Evolutionary conservation across 2,888 invertebrate species (phyloP).

Genomic region (Folsomia candida): DNA sequence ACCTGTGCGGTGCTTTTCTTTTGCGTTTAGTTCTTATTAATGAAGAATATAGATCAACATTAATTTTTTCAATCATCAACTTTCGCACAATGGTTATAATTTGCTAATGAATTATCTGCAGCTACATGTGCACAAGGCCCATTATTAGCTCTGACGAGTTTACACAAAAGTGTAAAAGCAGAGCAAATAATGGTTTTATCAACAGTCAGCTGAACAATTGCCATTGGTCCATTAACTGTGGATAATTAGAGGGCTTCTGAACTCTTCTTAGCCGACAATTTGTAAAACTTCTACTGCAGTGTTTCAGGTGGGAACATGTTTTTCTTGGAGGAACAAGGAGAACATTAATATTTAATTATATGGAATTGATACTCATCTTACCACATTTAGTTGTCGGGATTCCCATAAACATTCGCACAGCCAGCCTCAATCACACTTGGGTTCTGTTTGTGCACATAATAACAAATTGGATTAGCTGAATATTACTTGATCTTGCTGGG

Average conservation of each 20-base stretch:
- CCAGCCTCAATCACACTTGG: not conserved
- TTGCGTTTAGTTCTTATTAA: not conserved
- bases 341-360: conserved; percentile 5
- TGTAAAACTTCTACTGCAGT: not conserved
- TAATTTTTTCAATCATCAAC: too few species aligned
- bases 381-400: conserved; percentile 2
- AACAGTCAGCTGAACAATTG: conserved; percentile 1
- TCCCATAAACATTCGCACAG: conserved; percentile 1
- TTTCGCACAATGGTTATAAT: too few species aligned
- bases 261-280: not conserved
- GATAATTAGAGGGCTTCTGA: conserved; percentile 1
- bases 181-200: conserved; percentile 8
- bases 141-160: not conserved
- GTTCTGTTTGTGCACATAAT: not conserved
- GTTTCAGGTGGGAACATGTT: not conserved
- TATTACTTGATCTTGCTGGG: not conserved
- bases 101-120: too few species aligned
- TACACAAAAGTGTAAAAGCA: conserved; percentile 1
- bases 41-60: too few species aligned
- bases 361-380: conserved; percentile 4
- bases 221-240: not conserved
- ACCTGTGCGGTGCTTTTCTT: not conserved
- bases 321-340: not conserved
- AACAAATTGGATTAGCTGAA: not conserved
- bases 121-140: too few species aligned